Conservation (phyloP, 2,888 invertebrate genomes). For the Strigamia crassipes region DNA sequence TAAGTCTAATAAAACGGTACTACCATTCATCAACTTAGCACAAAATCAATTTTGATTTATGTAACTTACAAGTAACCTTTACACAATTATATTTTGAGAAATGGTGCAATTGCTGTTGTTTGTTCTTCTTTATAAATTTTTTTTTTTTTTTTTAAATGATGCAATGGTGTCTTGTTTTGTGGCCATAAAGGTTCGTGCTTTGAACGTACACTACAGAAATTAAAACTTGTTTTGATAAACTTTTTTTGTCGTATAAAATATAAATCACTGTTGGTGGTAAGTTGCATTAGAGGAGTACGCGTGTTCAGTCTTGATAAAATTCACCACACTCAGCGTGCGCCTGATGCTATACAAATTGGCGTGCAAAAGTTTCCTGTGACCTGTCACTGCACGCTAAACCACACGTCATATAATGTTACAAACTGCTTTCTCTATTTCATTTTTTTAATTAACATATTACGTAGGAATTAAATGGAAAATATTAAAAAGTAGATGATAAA, state of each 20-base stretch:
- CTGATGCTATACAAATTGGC: not conserved
- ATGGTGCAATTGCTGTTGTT: not conserved
- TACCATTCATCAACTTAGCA: not conserved
- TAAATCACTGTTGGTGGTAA: slow-evolving; percentile 26
- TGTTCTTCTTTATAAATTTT: too few species aligned
- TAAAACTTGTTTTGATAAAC: slow-evolving; percentile 1
- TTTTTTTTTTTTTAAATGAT: not conserved
- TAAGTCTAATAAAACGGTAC: slow-evolving; percentile 10
- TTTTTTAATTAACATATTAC: not conserved
- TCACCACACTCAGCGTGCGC: not conserved
- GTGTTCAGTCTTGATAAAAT: slow-evolving; percentile 19
- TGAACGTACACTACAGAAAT: not conserved
- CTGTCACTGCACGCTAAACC: not conserved
- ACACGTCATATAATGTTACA: not conserved
- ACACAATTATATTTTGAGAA: not conserved
- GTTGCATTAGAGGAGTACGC: not conserved
- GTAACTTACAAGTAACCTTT: too few species aligned
- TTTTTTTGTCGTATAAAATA: not conserved
- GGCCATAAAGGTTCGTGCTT: not conserved
- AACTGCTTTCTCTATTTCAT: not conserved
- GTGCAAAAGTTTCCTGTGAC: slow-evolving; percentile 19
- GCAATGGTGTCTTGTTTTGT: not conserved
- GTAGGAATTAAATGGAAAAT: not conserved
- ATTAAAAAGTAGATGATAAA: not conserved
- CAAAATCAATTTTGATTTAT: not conserved